Evolutionary conservation across 2,888 invertebrate genomes (phyloP), one percentile per base, ranked within the genome.

Genomic region (Miltochrista miniata): DNA sequence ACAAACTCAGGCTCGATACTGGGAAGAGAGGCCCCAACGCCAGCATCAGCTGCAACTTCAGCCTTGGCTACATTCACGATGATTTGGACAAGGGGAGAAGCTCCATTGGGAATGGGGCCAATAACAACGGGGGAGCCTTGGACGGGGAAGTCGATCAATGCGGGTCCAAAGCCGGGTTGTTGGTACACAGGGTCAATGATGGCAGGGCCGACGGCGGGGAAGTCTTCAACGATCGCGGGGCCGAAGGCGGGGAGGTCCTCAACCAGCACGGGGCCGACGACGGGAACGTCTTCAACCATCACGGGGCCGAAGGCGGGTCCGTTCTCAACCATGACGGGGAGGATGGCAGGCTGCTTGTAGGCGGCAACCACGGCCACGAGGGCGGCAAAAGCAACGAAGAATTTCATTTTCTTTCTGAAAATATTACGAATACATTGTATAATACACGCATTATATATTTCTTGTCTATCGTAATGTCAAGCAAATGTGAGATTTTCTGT

Each of bases 381-480:
- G 50, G 74, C 68, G 41, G 68, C 70, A 65, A 82, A 70, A 24
- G 72, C 78, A 42, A 81, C 50, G 68, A 80, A 64, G 74, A 74
- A 77, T 72, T 83, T 83, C 83, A 83, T 84, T 47, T 73, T 76
- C 44, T 68, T 7, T 66, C 70, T 54, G 40, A 24, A 49, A 29
- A 59, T 33, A 44, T 46, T 24, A 38, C 11, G 2, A 4, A 11
- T 7, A 12, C 3, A 4, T 0, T 8, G 11, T 12, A 13, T 9
- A 14, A 14, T 13, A 2, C 18, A 5, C 18, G 18, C 2, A 24
- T 5, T 4, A 24, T 24, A 24, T 5, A 4, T 24, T 5, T 24
- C 5, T 24, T 24, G 2, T 24, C 5, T 24, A 24, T 24, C 2
- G 18, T 5, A 24, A 4, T 24, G 18, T 24, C n/a, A 24, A 24